phyloP scores from a whole-genome alignment of 2,888 invertebrate genomes.

The Apotomis capreana region DNA sequence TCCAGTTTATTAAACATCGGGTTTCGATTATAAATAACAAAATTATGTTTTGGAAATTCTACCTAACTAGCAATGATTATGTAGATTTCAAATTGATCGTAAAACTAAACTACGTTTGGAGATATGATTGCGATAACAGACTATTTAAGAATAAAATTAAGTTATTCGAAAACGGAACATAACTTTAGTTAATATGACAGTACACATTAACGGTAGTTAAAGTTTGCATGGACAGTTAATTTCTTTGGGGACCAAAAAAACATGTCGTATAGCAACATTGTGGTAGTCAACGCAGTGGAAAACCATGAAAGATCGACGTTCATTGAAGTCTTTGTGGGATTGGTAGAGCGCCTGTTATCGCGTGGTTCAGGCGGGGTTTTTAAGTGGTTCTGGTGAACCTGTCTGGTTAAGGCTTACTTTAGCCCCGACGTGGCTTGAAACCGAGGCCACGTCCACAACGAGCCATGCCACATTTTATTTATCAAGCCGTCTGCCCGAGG shows the following conservation, averaged over 20 bases:
- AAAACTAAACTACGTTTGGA: background rate
- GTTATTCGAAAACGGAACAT: background rate
- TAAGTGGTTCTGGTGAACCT: background rate
- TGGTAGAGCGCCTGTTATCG: background rate
- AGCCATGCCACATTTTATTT: slow-evolving; percentile 61
- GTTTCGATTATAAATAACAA: slow-evolving; percentile 33
- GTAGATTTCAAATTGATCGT: slow-evolving; percentile 7
- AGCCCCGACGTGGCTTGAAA: background rate
- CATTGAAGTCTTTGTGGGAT: background rate
- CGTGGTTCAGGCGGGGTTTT: background rate
- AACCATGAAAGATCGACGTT: background rate
- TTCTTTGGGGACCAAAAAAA: slow-evolving; percentile 16
- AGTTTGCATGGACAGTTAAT: background rate
- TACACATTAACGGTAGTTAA: slow-evolving; percentile 1
- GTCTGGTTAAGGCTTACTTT: slow-evolving; percentile 10
- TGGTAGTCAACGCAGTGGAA: background rate
- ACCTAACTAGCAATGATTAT: slow-evolving; percentile 26
- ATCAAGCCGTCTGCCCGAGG: slow-evolving; percentile 54
- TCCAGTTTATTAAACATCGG: slow-evolving; percentile 41
- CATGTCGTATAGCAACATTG: slow-evolving; percentile 12
- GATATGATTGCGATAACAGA: background rate
- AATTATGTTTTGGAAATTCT: slow-evolving; percentile 28
- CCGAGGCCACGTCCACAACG: slow-evolving; percentile 50
- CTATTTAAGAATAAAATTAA: background rate
- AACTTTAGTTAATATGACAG: background rate